Evolutionary conservation across 1,140 invertebrate species (phyloP), one percentile per base, ranked within the genome.

Genomic region (Zelostemma sp.): DNA sequence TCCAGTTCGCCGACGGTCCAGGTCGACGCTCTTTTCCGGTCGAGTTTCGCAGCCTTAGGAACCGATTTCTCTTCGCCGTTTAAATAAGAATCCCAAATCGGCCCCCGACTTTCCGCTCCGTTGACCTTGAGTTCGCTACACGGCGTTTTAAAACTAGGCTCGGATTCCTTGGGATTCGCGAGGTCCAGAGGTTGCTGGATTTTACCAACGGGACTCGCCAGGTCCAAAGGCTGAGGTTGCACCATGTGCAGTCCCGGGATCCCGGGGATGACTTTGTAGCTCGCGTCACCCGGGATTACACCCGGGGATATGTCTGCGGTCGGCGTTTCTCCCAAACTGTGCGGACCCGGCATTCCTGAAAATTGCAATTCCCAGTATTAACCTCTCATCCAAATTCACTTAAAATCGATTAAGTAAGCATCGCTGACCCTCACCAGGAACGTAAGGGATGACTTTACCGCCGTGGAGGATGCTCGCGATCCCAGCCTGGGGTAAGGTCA

Each of bases 341-440:
- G 90, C 0, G 94, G 93, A 28, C 93, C 93, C 0, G 93, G 93
- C 79, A 95, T 95, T 8, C 93, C 94, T 70, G 18, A 3, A 70
- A 65, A 43, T 1, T 16, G n/a, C 8, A 4, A 43, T 43, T 5
- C 12, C 8, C 14, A 1, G n/a, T 43, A 6, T 4, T 28, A 47
- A 6, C 48, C 61, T 40, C 35, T 67, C 11, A 40, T 55, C 9
- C n/a, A n/a, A 25, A 49, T 59, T 59, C 54, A 18, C n/a, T n/a
- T n/a, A 45, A 31, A 21, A 19, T 55, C 9, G 6, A 12, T n/a
- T n/a, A n/a, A n/a, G n/a, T 28, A 28, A 8, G 25, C 3, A 28
- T 4, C 25, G 25, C 25, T 28, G 25, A 28, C 3, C 25, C 25
- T 28, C 25, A 28, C 8, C 25, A 28, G 25, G 8, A 4, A 28